Conservation (phyloP, 1,140 invertebrate genomes). For the Apolygus lucorum region DNA sequence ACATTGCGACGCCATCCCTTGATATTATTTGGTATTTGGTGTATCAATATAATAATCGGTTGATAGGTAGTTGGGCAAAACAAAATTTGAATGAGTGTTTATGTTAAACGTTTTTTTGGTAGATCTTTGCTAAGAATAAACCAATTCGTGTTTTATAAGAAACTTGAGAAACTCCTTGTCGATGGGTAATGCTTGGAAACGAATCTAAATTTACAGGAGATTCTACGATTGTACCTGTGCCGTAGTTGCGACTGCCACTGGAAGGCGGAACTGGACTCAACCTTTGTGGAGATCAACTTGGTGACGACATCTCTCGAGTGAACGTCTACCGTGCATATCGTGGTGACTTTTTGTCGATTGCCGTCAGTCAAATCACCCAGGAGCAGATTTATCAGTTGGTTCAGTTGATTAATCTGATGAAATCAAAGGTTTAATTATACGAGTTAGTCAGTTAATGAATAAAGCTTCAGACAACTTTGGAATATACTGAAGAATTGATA, state of each 20-base stretch:
- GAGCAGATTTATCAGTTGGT: constrained; percentile 63
- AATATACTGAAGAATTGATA: too few species aligned
- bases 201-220: not conserved
- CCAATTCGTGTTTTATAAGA: not conserved
- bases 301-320: constrained; percentile 80
- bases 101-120: not conserved
- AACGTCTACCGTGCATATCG: constrained; percentile 90
- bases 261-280: constrained; percentile 73
- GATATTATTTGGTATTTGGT: too few species aligned
- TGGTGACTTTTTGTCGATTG: constrained; percentile 92
- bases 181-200: not conserved
- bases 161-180: not conserved
- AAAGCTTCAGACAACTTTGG: too few species aligned
- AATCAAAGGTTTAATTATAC: too few species aligned
- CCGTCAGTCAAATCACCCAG: constrained; percentile 68
- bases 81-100: not conserved
- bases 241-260: constrained; percentile 86
- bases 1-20: too few species aligned
- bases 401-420: constrained; percentile 64
- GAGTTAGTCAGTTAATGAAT: too few species aligned
- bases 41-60: not conserved
- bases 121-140: not conserved
- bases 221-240: constrained; percentile 50
- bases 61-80: not conserved
- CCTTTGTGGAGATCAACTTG: constrained; percentile 70